Conservation (phyloP, 2,113 vertebrate genomes). For the Amblyopsis rosae region DNA sequence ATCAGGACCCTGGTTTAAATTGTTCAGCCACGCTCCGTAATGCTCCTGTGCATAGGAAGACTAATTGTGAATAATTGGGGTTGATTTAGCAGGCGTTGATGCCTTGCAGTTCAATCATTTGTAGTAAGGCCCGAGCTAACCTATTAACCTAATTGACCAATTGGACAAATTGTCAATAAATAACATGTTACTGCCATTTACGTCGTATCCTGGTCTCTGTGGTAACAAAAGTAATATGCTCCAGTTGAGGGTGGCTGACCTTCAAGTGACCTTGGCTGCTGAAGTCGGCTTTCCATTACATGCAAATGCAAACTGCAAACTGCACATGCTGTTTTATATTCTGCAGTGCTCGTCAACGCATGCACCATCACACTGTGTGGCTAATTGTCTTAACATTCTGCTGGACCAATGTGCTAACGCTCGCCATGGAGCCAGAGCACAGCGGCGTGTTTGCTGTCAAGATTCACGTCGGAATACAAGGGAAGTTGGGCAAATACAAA, state of each 20-base stretch:
- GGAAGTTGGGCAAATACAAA: no score
- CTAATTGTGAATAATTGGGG: slow-evolving; percentile 42
- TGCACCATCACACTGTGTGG: slow-evolving; percentile 32
- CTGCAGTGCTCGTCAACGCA: slow-evolving; percentile 7
- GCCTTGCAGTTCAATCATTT: slow-evolving; percentile 49
- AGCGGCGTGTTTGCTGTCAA: background rate
- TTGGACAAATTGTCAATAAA: slow-evolving; percentile 69
- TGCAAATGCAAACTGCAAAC: slow-evolving; percentile 5
- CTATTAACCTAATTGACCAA: slow-evolving; percentile 68
- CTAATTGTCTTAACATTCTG: slow-evolving; percentile 50
- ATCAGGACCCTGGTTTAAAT: no score
- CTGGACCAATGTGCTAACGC: slow-evolving; percentile 52
- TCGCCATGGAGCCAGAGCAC: slow-evolving; percentile 8
- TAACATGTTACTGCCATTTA: slow-evolving; percentile 65
- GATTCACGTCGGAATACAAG: background rate
- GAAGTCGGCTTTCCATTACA: slow-evolving; percentile 2
- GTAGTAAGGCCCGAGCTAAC: slow-evolving; percentile 48
- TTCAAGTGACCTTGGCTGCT: slow-evolving; percentile 40
- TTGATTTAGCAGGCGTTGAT: slow-evolving; percentile 41
- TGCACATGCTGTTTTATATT: slow-evolving; percentile 29
- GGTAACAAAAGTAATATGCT: slow-evolving; percentile 62
- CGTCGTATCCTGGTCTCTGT: slow-evolving; percentile 33
- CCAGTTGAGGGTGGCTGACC: slow-evolving; percentile 55
- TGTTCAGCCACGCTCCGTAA: background rate
- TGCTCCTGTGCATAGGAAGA: slow-evolving; percentile 33